Evolutionary conservation across 1,140 invertebrate genomes (phyloP), one percentile per base, ranked within the genome.

Genomic region (Zophobas atratus): DNA sequence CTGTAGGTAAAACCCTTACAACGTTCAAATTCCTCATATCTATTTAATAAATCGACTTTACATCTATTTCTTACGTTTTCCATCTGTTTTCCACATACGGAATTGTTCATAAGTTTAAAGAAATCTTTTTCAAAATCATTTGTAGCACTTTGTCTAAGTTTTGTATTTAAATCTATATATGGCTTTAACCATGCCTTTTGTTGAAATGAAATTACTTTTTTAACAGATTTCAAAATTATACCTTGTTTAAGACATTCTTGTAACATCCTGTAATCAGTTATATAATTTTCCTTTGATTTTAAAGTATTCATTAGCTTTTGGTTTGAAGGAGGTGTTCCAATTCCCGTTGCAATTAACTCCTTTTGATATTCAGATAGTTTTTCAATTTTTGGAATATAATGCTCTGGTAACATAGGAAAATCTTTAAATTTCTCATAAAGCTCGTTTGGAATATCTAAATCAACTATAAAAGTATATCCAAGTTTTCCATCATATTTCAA

Each of bases 41-140:
- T 0, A 33, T 38, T 20, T 72, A 48, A 70, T 76, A 51, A 49
- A 67, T 41, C 34, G 51, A 63, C 35, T 75, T 33, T 6, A 71
- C 67, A 36, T 38, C 60, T 76, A 34, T 72, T 72, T 71, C 55
- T 20, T 20, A 72, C 63, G 71, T 77, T 77, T 72, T 77, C 74
- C 74, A 76, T 76, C 32, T 43, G 8, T 48, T 76, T 76, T 34
- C 74, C 56, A 67, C 39, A 77, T 57, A 71, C 53, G 1, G 63
- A 41, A 56, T 71, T 77, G 5, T 56, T 72, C 55, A 71, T 77
- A 1, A 77, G 34, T 72, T 77, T 77, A 56, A 71, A 55, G 4
- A 71, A 71, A 43, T 77, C 36, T 41, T 70, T 77, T 77, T 77
- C 76, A 77, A 56, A 77, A 41, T 71, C 53, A 70, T 77, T 71